These are phyloP conservation scores for Gambelia wislizenii DNA, from an alignment of 2,797 vertebrate genomes.

Conservation along the genomic window DNA sequence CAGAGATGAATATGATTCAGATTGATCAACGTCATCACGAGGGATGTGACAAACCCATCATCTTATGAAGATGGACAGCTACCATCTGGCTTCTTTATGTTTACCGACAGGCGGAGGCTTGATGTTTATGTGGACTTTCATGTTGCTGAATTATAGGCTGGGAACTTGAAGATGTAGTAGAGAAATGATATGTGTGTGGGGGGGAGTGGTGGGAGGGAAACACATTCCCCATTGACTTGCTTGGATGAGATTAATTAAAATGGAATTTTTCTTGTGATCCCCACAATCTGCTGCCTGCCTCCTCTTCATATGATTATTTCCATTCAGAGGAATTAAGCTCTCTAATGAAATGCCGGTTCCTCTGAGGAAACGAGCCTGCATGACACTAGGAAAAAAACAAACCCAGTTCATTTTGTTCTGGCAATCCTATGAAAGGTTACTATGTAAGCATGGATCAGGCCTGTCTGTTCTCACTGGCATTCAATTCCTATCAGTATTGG, in stretches of 20 bases:
- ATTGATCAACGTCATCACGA: not conserved
- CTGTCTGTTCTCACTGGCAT: slow-evolving; percentile 24
- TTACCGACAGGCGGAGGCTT: slow-evolving; percentile 32
- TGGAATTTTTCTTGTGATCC: slow-evolving; percentile 71
- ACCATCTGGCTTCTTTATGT: not conserved
- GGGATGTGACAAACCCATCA: not conserved
- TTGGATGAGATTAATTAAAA: slow-evolving; percentile 79
- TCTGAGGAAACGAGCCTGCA: slow-evolving; percentile 7
- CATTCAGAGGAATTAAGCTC: slow-evolving; percentile 66
- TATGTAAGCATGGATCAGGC: slow-evolving; percentile 14
- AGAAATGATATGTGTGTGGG: not conserved
- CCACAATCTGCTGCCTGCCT: slow-evolving; percentile 69
- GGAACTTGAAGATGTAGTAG: slow-evolving; percentile 29
- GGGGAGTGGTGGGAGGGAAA: slow-evolving; percentile 44
- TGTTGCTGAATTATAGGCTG: slow-evolving; percentile 20
- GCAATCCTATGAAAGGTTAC: slow-evolving; percentile 18
- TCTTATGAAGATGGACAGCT: not conserved
- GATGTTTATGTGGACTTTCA: slow-evolving; percentile 51
- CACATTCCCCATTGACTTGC: slow-evolving; percentile 67
- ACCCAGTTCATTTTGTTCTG: slow-evolving; percentile 60
- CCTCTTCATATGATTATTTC: slow-evolving; percentile 62
- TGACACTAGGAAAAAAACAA: slow-evolving; percentile 46
- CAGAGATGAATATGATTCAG: not conserved
- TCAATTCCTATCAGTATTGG: slow-evolving; percentile 1
- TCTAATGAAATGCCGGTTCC: slow-evolving; percentile 66